phyloP scores from a whole-genome alignment of 2,113 vertebrate genomes.

The Pristiophorus japonicus region DNA sequence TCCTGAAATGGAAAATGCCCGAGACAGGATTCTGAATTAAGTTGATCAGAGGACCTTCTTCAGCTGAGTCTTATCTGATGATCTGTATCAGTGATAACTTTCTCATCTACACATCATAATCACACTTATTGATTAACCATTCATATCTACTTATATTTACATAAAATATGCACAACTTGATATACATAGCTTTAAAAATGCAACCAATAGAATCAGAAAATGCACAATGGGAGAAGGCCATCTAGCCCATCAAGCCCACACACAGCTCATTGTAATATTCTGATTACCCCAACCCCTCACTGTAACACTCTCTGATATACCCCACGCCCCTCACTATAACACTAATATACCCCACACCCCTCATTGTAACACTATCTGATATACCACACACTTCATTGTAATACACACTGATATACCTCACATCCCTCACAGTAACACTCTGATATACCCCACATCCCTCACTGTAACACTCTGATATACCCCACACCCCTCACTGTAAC shows the following conservation, averaged over 20 bases:
- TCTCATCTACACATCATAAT: neutral
- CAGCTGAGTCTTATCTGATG: neutral
- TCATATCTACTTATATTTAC: neutral
- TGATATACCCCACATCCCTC: too few species aligned
- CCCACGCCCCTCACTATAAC: too few species aligned
- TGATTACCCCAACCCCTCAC: too few species aligned
- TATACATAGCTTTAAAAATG: neutral
- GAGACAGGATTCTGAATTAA: neutral
- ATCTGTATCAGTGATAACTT: neutral
- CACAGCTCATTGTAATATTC: too few species aligned
- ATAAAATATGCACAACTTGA: neutral
- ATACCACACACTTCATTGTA: too few species aligned
- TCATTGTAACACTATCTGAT: too few species aligned
- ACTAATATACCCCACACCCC: too few species aligned
- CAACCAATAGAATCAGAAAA: neutral
- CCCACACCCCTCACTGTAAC: too few species aligned
- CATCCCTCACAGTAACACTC: too few species aligned
- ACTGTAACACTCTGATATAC: too few species aligned
- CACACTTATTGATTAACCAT: neutral
- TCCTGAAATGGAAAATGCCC: neutral
- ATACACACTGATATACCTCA: too few species aligned
- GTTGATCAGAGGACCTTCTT: neutral
- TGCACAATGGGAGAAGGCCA: neutral
- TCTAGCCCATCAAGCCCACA: neutral
- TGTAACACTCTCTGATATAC: too few species aligned